phyloP scores from a whole-genome alignment of 2,888 invertebrate genomes.

The Fragum whitleyi region DNA sequence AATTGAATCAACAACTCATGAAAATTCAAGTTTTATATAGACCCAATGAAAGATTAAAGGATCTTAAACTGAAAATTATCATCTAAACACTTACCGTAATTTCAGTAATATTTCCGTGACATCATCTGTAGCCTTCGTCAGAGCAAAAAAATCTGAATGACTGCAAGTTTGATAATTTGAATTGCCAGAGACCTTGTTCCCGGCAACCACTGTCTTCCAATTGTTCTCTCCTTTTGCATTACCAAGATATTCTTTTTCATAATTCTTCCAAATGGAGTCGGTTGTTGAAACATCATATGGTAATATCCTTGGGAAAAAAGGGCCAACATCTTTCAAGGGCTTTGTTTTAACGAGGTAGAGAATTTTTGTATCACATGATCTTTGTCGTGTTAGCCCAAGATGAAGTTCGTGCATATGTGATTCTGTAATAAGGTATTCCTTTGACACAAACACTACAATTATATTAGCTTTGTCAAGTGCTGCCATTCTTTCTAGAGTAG shows the following conservation, averaged over 20 bases:
- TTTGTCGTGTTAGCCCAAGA: slow-evolving; percentile 75
- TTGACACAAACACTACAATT: slow-evolving; percentile 78
- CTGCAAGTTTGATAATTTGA: slow-evolving; percentile 44
- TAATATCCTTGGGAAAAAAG: slow-evolving; percentile 68
- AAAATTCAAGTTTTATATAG: not conserved
- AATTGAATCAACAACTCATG: not conserved
- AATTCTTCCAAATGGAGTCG: slow-evolving; percentile 66
- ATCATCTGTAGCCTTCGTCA: slow-evolving; percentile 66
- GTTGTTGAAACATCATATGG: slow-evolving; percentile 63
- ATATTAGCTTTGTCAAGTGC: slow-evolving; percentile 73
- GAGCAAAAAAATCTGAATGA: slow-evolving; percentile 56
- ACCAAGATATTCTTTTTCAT: slow-evolving; percentile 25
- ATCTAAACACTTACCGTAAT: slow-evolving; percentile 36
- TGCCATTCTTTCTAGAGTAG: slow-evolving; percentile 55
- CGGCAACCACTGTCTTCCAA: slow-evolving; percentile 35
- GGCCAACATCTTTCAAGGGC: slow-evolving; percentile 35
- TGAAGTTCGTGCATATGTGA: slow-evolving; percentile 79
- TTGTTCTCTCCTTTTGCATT: not conserved
- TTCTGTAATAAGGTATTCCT: slow-evolving; percentile 70
- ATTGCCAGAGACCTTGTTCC: slow-evolving; percentile 25
- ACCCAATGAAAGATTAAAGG: no score
- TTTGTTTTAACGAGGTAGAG: slow-evolving; percentile 71
- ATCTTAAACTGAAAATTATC: not conserved
- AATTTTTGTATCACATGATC: slow-evolving; percentile 56
- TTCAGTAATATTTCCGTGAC: slow-evolving; percentile 48